phyloP scores from a whole-genome alignment of 1,140 invertebrate species.

The Batillaria attramentaria region DNA sequence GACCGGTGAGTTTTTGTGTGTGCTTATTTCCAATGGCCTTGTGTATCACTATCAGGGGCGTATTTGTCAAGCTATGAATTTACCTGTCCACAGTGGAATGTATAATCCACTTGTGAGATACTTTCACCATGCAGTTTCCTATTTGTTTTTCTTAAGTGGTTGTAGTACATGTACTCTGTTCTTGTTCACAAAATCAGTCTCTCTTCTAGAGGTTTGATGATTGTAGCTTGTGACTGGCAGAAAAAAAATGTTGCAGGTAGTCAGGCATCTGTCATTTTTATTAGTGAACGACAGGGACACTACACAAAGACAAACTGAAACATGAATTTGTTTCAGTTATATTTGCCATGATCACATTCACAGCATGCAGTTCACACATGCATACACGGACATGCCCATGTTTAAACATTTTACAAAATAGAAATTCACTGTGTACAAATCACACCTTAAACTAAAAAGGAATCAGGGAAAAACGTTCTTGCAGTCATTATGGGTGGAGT shows the following conservation, averaged over 20 bases:
- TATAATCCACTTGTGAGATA: not conserved
- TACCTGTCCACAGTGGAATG: not conserved
- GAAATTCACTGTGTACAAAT: too few species aligned
- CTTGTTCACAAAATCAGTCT: not conserved
- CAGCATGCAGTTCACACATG: too few species aligned
- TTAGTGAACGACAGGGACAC: too few species aligned
- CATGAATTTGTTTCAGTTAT: too few species aligned
- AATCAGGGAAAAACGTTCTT: too few species aligned
- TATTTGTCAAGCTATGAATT: not conserved
- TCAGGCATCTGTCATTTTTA: not conserved
- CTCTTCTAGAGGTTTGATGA: not conserved
- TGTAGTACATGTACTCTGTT: too few species aligned
- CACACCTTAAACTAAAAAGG: too few species aligned
- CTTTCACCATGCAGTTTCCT: not conserved
- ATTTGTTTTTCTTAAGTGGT: not conserved
- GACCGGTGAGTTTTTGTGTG: constrained; percentile 7
- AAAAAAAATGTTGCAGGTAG: not conserved
- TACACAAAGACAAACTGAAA: too few species aligned
- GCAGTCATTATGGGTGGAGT: too few species aligned
- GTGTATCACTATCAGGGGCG: not conserved
- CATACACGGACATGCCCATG: too few species aligned
- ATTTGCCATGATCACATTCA: too few species aligned
- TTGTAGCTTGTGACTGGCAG: not conserved
- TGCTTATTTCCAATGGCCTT: not conserved
- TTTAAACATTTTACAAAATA: too few species aligned